These are phyloP conservation scores for Apostichopus japonicus DNA, from an alignment of 35 echinoderm and acorn worm genomes.

Conservation along the genomic window DNA sequence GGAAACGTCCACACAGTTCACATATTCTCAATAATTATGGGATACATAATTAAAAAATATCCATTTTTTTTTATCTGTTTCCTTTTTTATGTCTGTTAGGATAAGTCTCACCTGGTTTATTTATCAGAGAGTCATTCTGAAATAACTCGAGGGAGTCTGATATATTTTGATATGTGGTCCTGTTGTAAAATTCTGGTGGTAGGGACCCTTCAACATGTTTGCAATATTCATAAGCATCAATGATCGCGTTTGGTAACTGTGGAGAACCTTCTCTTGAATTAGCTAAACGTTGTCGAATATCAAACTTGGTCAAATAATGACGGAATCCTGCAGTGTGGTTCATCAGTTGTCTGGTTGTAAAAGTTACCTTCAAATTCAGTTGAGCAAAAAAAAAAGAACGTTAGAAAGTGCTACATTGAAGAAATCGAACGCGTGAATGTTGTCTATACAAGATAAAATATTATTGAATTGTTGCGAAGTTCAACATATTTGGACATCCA, in stretches of 20 bases:
- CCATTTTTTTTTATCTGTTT: too few species aligned
- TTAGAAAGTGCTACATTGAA: too few species aligned
- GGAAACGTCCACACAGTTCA: too few species aligned
- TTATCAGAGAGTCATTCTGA: conserved; percentile 24
- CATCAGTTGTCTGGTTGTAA: conserved; percentile 27
- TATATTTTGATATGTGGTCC: background rate
- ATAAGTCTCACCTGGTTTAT: conserved; percentile 28
- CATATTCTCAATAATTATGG: too few species aligned
- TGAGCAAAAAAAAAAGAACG: too few species aligned
- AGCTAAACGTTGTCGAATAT: background rate
- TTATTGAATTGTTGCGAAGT: too few species aligned
- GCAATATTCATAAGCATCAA: conserved; percentile 30
- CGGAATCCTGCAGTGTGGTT: conserved; percentile 34
- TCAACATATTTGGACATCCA: too few species aligned
- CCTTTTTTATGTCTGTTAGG: too few species aligned
- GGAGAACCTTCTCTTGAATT: background rate
- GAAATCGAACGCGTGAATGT: too few species aligned
- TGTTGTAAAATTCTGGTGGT: conserved; percentile 45
- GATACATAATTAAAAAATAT: too few species aligned
- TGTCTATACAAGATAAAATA: too few species aligned
- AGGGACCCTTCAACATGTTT: background rate
- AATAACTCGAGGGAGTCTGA: conserved; percentile 16
- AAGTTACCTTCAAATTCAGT: conserved; percentile 18
- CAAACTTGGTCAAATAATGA: background rate
- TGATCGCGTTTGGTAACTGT: background rate